Evolutionary conservation across 2,797 vertebrate species (phyloP).

Genomic region (Vireo griseus): DNA sequence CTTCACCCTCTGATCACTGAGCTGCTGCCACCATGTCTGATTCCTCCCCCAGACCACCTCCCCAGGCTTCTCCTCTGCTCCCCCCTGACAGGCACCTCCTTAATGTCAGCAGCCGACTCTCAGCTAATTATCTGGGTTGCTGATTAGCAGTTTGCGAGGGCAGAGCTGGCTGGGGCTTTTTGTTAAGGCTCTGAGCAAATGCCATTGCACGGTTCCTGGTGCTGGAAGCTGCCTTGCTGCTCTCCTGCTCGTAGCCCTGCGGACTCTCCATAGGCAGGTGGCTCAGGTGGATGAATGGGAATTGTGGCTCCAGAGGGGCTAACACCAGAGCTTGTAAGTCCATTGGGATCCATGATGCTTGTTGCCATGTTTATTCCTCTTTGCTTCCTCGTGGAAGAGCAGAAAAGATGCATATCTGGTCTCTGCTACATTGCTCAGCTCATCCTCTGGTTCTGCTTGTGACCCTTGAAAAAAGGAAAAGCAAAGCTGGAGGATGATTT

Average conservation of each 20-base stretch:
- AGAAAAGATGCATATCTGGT: background rate
- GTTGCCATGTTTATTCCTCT: background rate
- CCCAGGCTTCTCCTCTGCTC: background rate
- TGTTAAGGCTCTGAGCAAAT: background rate
- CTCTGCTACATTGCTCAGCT: fast-evolving
- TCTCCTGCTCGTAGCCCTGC: background rate
- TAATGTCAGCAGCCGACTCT: background rate
- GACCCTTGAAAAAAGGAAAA: background rate
- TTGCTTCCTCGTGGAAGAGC: background rate
- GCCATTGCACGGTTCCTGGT: background rate
- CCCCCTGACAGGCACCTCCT: background rate
- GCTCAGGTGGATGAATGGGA: background rate
- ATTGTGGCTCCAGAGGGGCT: background rate
- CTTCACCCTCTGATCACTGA: fast-evolving
- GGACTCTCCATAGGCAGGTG: background rate
- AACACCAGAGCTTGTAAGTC: background rate
- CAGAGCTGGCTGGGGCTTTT: background rate
- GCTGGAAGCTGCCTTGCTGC: background rate
- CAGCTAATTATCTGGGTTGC: slow-evolving; percentile 18
- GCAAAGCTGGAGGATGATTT: background rate
- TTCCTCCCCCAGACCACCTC: background rate
- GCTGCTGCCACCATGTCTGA: background rate
- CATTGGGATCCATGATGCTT: background rate
- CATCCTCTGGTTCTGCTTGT: background rate
- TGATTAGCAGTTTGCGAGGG: background rate